These are phyloP conservation scores for Bujurquina vittata DNA, from an alignment of 2,113 vertebrate genomes.

Conservation along the genomic window DNA sequence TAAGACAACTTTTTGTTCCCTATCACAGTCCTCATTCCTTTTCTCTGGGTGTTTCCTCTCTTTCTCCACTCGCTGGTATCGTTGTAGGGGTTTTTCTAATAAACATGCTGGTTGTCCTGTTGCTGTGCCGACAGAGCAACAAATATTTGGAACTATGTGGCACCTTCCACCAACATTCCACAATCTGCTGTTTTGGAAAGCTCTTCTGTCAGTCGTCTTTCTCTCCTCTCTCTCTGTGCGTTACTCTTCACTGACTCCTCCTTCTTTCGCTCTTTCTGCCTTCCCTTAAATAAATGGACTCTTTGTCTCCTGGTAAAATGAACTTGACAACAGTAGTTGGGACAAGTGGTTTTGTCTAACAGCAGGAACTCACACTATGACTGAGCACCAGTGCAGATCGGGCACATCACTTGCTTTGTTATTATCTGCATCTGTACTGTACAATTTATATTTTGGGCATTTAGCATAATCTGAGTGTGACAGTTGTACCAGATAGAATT, in stretches of 20 bases:
- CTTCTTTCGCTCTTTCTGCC: slow-evolving; percentile 16
- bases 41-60: slow-evolving; percentile 16
- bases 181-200: slow-evolving; percentile 88
- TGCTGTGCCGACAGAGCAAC: slow-evolving; percentile 87
- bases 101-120: slow-evolving; percentile 80
- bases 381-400: slow-evolving; percentile 23
- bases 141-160: slow-evolving; percentile 92
- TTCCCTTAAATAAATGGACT: slow-evolving; percentile 69
- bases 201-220: slow-evolving; percentile 79
- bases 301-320: slow-evolving; percentile 77
- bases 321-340: slow-evolving; percentile 75
- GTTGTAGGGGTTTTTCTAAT: slow-evolving; percentile 77
- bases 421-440: neutral
- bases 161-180: slow-evolving; percentile 90
- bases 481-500: neutral
- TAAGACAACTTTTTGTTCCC: neutral
- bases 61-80: slow-evolving; percentile 50
- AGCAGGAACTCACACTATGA: slow-evolving; percentile 41
- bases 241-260: slow-evolving; percentile 73
- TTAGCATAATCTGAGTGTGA: neutral
- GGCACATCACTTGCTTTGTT: slow-evolving; percentile 31
- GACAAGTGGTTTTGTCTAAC: slow-evolving; percentile 63
- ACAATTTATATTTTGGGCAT: neutral
- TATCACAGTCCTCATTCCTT: neutral
- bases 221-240: slow-evolving; percentile 53